Conservation (phyloP, 2,888 invertebrate genomes). For the Emmelina monodactyla region DNA sequence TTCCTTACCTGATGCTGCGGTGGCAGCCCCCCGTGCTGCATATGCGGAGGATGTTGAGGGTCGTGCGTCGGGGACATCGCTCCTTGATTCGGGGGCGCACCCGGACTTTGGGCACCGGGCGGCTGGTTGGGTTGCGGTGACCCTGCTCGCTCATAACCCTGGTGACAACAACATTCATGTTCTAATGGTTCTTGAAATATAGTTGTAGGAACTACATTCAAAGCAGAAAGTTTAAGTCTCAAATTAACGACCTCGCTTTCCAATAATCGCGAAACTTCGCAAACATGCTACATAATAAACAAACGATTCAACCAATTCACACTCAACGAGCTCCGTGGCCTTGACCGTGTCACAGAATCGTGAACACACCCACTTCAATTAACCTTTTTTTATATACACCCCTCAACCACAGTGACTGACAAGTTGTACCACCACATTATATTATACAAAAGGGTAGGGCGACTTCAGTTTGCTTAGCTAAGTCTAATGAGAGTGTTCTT, state of each 20-base stretch:
- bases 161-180: constrained; percentile 12
- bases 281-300: too few relatives aligned
- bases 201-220: too few relatives aligned
- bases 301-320: constrained; percentile 19
- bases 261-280: too few relatives aligned
- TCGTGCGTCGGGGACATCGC: constrained; percentile 56
- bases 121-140: constrained; percentile 53
- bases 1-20: constrained; percentile 48
- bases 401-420: constrained; percentile 7
- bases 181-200: too few relatives aligned
- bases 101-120: constrained; percentile 55
- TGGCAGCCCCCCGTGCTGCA: constrained; percentile 47
- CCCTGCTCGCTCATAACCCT: constrained; percentile 58
- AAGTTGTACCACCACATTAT: too few relatives aligned
- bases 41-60: constrained; percentile 53
- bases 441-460: too few relatives aligned
- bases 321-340: constrained; percentile 24
- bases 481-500: too few relatives aligned
- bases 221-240: too few relatives aligned
- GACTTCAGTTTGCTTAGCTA: too few relatives aligned
- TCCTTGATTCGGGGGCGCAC: constrained; percentile 52
- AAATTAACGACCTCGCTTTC: too few relatives aligned
- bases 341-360: constrained; percentile 30
- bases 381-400: constrained; percentile 22
- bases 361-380: constrained; percentile 22